Evolutionary conservation across 2,113 vertebrate genomes (phyloP).

Genomic region (Malurus alboscapulatus): DNA sequence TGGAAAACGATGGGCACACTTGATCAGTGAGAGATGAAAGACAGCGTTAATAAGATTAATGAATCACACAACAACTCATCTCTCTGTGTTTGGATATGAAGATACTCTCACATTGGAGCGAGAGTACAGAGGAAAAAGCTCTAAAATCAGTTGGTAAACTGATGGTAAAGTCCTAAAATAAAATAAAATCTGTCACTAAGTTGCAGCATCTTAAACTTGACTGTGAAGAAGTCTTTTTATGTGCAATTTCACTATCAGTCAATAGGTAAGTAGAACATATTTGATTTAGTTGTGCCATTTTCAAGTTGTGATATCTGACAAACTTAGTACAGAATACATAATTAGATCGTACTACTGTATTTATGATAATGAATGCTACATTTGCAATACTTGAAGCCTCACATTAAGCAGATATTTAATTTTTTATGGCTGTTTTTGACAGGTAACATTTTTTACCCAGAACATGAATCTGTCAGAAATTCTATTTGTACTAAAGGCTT

Average conservation of each 20-base stretch:
- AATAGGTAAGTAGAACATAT: conserved; percentile 39
- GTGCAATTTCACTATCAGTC: conserved; percentile 44
- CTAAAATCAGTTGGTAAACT: background rate
- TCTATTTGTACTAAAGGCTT: conserved; percentile 51
- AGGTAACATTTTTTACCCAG: conserved; percentile 53
- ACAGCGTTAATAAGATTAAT: background rate
- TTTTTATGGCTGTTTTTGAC: conserved; percentile 61
- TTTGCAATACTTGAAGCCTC: conserved; percentile 36
- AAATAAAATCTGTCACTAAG: background rate
- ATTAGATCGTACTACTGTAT: conserved; percentile 50
- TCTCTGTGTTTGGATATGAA: background rate
- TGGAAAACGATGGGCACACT: background rate
- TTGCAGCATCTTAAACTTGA: conserved; percentile 2
- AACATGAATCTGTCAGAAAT: conserved; percentile 51
- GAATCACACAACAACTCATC: background rate
- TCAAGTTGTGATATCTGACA: conserved; percentile 62
- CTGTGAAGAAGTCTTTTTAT: conserved; percentile 26
- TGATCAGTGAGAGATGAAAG: background rate
- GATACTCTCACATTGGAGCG: background rate
- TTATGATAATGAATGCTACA: conserved; percentile 56
- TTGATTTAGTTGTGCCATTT: conserved; percentile 62
- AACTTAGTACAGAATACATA: conserved; percentile 47
- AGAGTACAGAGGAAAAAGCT: background rate
- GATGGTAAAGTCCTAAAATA: background rate
- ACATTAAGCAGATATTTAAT: conserved; percentile 51